Evolutionary conservation across 2,888 invertebrate genomes (phyloP).

Genomic region (Pachliopta kotzebuea): DNA sequence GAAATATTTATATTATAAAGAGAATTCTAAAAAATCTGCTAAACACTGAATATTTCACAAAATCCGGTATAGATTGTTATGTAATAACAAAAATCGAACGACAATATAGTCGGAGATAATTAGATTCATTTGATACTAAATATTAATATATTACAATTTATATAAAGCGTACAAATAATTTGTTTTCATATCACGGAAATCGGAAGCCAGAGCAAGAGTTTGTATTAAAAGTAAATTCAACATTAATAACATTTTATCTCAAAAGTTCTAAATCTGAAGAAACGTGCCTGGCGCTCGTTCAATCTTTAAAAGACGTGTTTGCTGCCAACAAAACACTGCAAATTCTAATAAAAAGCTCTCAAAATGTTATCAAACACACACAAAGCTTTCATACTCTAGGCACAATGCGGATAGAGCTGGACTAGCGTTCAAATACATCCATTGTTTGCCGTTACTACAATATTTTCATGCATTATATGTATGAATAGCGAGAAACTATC

Average conservation of each 20-base stretch:
- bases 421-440: no score
- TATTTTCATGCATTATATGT: no score
- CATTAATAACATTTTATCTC: conserved; percentile 23
- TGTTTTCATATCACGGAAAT: background rate
- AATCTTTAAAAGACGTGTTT: conserved; percentile 16
- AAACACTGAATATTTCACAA: no score
- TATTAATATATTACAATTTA: background rate
- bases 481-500: no score
- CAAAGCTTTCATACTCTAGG: background rate
- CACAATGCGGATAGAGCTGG: no score
- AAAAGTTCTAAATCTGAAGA: conserved; percentile 22
- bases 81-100: background rate
- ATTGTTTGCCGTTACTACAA: no score
- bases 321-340: conserved; percentile 15
- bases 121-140: background rate
- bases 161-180: background rate
- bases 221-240: conserved; percentile 4
- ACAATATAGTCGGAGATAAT: background rate
- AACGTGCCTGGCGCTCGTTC: conserved; percentile 22
- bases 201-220: background rate
- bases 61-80: background rate
- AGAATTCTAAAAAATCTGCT: no score
- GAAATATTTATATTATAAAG: no score
- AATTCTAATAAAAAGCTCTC: conserved; percentile 16
- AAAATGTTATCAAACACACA: background rate